Conservation (phyloP, 2,888 invertebrate genomes). For the Caenorhabditis auriculariae region DNA sequence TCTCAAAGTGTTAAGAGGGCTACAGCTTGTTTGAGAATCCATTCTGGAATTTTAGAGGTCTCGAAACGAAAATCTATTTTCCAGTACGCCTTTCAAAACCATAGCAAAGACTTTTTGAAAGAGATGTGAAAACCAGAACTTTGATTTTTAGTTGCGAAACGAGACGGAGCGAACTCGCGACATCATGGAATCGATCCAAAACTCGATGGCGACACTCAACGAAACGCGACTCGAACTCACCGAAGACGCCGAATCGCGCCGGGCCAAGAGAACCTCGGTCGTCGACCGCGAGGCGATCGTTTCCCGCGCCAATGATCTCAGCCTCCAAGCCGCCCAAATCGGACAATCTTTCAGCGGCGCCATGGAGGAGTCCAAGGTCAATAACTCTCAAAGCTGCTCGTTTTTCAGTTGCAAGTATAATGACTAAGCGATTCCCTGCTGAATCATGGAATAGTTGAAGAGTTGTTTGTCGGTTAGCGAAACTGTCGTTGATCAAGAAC, state of each 20-base stretch:
- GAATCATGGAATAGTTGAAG: too few relatives aligned
- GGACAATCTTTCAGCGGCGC: slow-evolving; percentile 11
- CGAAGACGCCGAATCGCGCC: slow-evolving; percentile 16
- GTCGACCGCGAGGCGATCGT: not conserved
- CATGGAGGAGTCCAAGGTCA: slow-evolving; percentile 18
- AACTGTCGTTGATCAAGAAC: too few relatives aligned
- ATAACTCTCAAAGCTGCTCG: too few relatives aligned
- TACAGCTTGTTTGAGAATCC: too few relatives aligned
- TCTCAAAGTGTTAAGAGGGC: too few relatives aligned
- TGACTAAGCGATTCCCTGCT: too few relatives aligned
- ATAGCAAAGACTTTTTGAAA: too few relatives aligned
- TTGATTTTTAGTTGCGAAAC: slow-evolving; percentile 22
- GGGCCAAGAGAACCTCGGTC: slow-evolving; percentile 17
- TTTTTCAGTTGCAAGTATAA: too few relatives aligned
- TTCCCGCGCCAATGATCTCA: slow-evolving; percentile 22
- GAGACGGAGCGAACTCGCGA: slow-evolving; percentile 30
- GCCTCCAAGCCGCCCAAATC: slow-evolving; percentile 14
- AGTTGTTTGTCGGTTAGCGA: too few relatives aligned
- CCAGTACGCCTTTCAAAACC: too few relatives aligned
- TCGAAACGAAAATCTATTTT: too few relatives aligned
- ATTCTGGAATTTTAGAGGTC: too few relatives aligned
- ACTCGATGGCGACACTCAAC: slow-evolving; percentile 16
- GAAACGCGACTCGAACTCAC: slow-evolving; percentile 30
- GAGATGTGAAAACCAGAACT: slow-evolving; percentile 6
- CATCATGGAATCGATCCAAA: slow-evolving; percentile 20